Evolutionary conservation across 1,140 invertebrate genomes (phyloP), one percentile per base, ranked within the genome.

Genomic region (Cotesia glomerata): DNA sequence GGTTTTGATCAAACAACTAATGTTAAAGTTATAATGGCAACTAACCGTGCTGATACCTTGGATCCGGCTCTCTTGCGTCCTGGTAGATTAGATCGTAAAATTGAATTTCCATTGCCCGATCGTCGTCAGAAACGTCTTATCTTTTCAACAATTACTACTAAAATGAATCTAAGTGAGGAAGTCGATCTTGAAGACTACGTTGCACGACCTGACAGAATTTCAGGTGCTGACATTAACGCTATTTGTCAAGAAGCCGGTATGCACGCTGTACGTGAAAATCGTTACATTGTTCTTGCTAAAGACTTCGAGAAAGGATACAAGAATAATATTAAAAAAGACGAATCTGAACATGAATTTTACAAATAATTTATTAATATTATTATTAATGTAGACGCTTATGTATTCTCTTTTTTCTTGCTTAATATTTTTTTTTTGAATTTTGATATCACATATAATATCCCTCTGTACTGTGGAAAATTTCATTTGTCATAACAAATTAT

Each of bases 21-120:
- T 90, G 98, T 99, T 14, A 99, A 99, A 90, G 98, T 99, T 13
- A 99, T 99, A 56, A 99, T 99, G 98, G 98, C 98, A 2, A 99
- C 98, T 0, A 99, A 99, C 84, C 91, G 97, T 81, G 97, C 97
- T 32, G 98, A 99, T 82, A 99, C 98, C 2, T 86, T 99, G 59
- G 98, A 99, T 90, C 98, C 98, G 54, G 98, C 98, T 8, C 89
- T 99, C 0, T 88, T 99, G 3, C 91, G 98, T 82, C 98, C 98
- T 18, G 98, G 98, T 62, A 92, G 98, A 84, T 90, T 99, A 61
- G 98, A 99, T 88, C 90, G 98, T 75, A 99, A 99, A 88, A 99
- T 99, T 75, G 98, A 99, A 87, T 99, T 99, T 84, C 98, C 98
- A 4, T 85, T 99, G 26, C 98, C 98, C 0, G 98, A 99, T 89